Evolutionary conservation across 2,113 vertebrate species (phyloP).

Genomic region (Cryptotis parvus): DNA sequence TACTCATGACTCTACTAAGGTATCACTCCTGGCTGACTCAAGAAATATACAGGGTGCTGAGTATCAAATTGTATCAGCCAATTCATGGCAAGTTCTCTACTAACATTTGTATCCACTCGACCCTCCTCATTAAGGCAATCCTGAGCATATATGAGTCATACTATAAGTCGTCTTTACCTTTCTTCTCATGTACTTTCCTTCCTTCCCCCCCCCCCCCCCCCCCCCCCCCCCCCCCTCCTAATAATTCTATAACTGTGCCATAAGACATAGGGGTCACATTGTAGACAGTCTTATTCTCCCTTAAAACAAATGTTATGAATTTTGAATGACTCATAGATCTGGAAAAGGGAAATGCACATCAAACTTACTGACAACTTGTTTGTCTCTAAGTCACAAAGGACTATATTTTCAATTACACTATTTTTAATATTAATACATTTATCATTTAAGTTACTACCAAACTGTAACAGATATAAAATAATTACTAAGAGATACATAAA

Average conservation of each 20-base stretch:
- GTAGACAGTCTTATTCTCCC: conserved; percentile 27
- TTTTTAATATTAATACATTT: not conserved
- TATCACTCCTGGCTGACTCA: no score
- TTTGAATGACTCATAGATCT: conserved; percentile 57
- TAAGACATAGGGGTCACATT: conserved; percentile 54
- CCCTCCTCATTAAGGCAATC: not conserved
- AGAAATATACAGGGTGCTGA: no score
- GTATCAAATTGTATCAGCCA: no score
- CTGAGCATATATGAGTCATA: not conserved
- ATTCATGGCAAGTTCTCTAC: no score
- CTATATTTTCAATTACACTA: conserved; percentile 41
- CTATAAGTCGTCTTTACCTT: not conserved
- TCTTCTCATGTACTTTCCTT: no score
- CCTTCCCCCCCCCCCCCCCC: no score
- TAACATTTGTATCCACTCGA: no score
- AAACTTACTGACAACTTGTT: not conserved
- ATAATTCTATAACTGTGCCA: conserved; percentile 65
- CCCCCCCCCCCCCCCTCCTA: not conserved
- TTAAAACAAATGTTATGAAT: conserved; percentile 58
- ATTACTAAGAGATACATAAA: conserved; percentile 17
- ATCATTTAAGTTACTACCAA: not conserved
- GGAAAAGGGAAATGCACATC: not conserved
- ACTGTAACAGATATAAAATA: not conserved
- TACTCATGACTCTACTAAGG: no score
- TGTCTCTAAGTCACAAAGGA: conserved; percentile 19